These are phyloP conservation scores for Drosophila yakuba DNA, from an alignment of 1,140 invertebrate species.

Conservation along the genomic window DNA sequence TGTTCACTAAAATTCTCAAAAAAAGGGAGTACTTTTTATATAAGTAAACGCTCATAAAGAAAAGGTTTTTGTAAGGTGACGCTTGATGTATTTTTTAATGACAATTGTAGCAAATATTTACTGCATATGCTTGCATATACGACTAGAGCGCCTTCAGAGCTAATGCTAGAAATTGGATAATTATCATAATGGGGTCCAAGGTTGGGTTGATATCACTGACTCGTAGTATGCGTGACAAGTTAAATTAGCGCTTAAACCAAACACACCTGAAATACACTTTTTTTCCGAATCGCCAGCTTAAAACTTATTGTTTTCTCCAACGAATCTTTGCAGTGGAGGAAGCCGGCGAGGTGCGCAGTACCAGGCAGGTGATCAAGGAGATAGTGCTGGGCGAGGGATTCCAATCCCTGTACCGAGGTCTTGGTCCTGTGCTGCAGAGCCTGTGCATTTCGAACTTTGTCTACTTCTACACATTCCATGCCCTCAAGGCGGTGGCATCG, in stretches of 20 bases:
- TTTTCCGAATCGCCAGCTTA: background rate
- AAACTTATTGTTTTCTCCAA: background rate
- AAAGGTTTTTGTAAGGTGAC: background rate
- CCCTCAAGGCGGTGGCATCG: slow-evolving; percentile 88
- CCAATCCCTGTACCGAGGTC: slow-evolving; percentile 90
- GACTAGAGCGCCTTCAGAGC: background rate
- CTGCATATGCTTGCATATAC: background rate
- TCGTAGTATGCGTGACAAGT: slow-evolving; percentile 28
- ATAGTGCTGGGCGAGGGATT: slow-evolving; percentile 90
- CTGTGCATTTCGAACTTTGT: slow-evolving; percentile 95
- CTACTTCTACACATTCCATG: slow-evolving; percentile 96
- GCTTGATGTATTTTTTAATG: background rate
- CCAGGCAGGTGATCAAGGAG: slow-evolving; percentile 87
- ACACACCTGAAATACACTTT: background rate
- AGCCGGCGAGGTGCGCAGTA: slow-evolving; percentile 85
- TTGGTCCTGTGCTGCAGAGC: slow-evolving; percentile 92
- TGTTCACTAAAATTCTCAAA: background rate
- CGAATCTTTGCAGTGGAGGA: slow-evolving; percentile 88
- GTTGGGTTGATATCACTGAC: background rate
- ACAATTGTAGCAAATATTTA: background rate
- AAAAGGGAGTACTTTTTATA: background rate
- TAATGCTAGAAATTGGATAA: slow-evolving; percentile 20
- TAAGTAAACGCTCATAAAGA: background rate
- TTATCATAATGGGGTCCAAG: slow-evolving; percentile 25
- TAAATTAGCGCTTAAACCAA: slow-evolving; percentile 22